Evolutionary conservation across 1,140 invertebrate genomes (phyloP).

Genomic region (Agrilus planipennis): DNA sequence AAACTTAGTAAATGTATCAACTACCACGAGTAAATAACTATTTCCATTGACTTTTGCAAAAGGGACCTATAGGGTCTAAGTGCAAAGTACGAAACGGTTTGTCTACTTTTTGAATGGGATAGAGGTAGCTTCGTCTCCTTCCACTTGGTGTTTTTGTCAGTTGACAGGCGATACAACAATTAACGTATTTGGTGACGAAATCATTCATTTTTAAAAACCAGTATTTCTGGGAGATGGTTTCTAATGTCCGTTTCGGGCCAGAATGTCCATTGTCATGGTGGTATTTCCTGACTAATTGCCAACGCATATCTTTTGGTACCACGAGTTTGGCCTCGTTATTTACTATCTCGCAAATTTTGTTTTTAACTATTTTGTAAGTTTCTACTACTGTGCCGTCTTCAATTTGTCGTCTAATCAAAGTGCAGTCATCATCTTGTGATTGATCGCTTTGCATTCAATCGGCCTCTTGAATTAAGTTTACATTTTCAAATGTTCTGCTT

Average conservation of each 20-base stretch:
- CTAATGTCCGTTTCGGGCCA: slow-evolving; percentile 18
- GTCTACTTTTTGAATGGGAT: slow-evolving; percentile 23
- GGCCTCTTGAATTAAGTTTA: background rate
- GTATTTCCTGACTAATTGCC: slow-evolving; percentile 19
- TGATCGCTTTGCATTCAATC: background rate
- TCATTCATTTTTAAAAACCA: slow-evolving; percentile 24
- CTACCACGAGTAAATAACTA: slow-evolving; percentile 19
- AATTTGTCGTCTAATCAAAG: background rate
- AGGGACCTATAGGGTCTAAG: slow-evolving; percentile 25
- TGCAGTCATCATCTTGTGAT: slow-evolving; percentile 1
- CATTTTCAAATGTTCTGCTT: too few species aligned
- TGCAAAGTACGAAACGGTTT: slow-evolving; percentile 24
- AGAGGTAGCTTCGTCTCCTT: slow-evolving; percentile 19
- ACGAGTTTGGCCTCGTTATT: background rate
- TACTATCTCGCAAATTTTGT: slow-evolving; percentile 2
- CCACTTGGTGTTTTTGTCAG: slow-evolving; percentile 22
- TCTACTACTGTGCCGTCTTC: background rate
- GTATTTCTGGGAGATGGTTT: slow-evolving; percentile 18
- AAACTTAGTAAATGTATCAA: slow-evolving; percentile 24
- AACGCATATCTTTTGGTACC: slow-evolving; percentile 16
- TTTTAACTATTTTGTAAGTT: background rate
- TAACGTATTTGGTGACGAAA: slow-evolving; percentile 19
- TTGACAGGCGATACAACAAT: slow-evolving; percentile 18
- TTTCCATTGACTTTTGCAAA: slow-evolving; percentile 20
- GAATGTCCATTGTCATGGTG: slow-evolving; percentile 28